Percentiles rank a stretch among this genome's conserved stretches.
phyloP scores from a whole-genome alignment of 1,140 invertebrate genomes.

The Drosophila mojavensis region DNA sequence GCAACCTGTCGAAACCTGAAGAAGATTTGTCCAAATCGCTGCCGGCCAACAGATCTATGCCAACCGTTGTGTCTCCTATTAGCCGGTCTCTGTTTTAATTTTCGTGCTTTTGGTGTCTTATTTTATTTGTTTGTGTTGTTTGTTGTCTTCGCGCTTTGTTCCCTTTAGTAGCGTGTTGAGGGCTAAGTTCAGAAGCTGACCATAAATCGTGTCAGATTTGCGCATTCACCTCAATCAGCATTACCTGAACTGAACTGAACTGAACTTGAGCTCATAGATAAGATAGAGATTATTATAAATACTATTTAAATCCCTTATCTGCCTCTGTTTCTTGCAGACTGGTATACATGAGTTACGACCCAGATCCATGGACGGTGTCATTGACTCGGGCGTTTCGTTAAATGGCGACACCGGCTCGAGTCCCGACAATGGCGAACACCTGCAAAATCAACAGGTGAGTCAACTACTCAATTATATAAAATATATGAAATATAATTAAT shows the following conservation, averaged over 20 bases:
- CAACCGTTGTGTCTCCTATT: conserved; percentile 41
- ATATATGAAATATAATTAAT: too few species aligned
- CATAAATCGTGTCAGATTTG: neutral
- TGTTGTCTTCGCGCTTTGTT: neutral
- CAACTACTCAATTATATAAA: neutral
- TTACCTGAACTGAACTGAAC: too few species aligned
- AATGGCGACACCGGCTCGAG: conserved; percentile 66
- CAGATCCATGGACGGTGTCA: conserved; percentile 70
- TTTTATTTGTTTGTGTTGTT: too few species aligned
- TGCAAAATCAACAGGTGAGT: conserved; percentile 74
- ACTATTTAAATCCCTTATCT: conserved; percentile 12
- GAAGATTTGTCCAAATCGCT: conserved; percentile 31
- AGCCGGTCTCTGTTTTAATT: neutral
- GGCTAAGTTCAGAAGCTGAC: neutral
- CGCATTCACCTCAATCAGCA: too few species aligned
- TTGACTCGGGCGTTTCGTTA: conserved; percentile 74
- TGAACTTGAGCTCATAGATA: neutral
- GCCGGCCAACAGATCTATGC: conserved; percentile 32
- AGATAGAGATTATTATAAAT: neutral
- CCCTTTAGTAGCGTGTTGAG: conserved; percentile 4
- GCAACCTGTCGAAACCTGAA: conserved; percentile 22
- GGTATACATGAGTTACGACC: conserved; percentile 66
- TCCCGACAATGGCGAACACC: conserved; percentile 61
- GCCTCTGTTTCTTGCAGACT: conserved; percentile 53
- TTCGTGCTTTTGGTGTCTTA: neutral